Evolutionary conservation across 2,797 vertebrate genomes (phyloP).

Genomic region (Menidia menidia): DNA sequence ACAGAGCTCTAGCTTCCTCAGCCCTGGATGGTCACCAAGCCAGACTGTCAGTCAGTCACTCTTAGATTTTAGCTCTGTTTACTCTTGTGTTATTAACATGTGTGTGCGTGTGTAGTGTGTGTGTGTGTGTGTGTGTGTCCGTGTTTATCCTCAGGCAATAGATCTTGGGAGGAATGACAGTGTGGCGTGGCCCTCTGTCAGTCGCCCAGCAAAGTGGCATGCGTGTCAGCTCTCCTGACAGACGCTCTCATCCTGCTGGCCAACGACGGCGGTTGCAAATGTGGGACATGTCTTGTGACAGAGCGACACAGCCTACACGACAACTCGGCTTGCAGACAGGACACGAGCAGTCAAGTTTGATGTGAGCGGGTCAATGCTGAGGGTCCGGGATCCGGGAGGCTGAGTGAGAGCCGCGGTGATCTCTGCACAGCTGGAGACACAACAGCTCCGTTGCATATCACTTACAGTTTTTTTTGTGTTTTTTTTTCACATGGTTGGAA

Average conservation of each 20-base stretch:
- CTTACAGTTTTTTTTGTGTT: slow-evolving; percentile 42
- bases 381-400: slow-evolving; percentile 39
- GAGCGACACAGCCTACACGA: slow-evolving; percentile 78
- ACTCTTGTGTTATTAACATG: slow-evolving; percentile 71
- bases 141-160: slow-evolving; percentile 76
- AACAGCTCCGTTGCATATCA: slow-evolving; percentile 44
- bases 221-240: slow-evolving; percentile 84
- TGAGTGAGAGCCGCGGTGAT: slow-evolving; percentile 71
- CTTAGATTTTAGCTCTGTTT: slow-evolving; percentile 69
- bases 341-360: slow-evolving; percentile 81
- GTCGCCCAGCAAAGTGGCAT: slow-evolving; percentile 82
- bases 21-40: slow-evolving; percentile 67
- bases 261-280: slow-evolving; percentile 77
- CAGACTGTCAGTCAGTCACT: slow-evolving; percentile 77
- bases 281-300: slow-evolving; percentile 84
- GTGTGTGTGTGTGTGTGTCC: slow-evolving; percentile 34
- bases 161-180: slow-evolving; percentile 81
- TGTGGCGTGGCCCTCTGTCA: slow-evolving; percentile 79
- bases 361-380: slow-evolving; percentile 69
- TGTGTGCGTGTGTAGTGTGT: slow-evolving; percentile 36
- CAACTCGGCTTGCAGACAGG: slow-evolving; percentile 74
- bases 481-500: slow-evolving; percentile 36
- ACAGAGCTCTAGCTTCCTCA: slow-evolving; percentile 70
- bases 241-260: slow-evolving; percentile 79
- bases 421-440: slow-evolving; percentile 70